These are phyloP conservation scores for Anolis apletophallus DNA, from an alignment of 2,797 vertebrate genomes.

Conservation along the genomic window DNA sequence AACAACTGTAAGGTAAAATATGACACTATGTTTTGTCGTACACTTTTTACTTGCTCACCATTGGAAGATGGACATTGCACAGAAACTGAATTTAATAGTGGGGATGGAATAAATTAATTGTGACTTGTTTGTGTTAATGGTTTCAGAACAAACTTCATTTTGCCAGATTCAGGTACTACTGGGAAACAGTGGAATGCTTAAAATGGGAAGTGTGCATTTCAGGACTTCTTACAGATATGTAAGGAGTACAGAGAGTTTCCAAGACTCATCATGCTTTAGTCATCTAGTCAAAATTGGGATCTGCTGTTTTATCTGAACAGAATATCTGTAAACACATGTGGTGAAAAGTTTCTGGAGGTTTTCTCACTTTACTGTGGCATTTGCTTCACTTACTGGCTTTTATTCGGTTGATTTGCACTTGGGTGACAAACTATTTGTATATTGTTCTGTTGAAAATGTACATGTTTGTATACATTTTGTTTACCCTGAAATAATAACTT, in stretches of 20 bases:
- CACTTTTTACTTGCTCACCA: too few relatives aligned
- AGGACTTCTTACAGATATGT: background rate
- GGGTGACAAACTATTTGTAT: constrained; percentile 11
- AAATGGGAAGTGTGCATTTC: background rate
- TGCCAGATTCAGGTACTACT: background rate
- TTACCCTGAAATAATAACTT: background rate
- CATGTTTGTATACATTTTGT: background rate
- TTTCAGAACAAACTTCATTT: background rate
- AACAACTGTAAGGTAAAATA: too few relatives aligned
- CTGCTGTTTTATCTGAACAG: background rate
- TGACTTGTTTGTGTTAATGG: background rate
- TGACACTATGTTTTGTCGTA: too few relatives aligned
- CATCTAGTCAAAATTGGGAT: background rate
- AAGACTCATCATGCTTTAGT: background rate
- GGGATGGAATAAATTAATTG: background rate
- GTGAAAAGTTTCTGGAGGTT: background rate
- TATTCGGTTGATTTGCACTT: constrained; percentile 21
- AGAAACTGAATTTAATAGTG: too few relatives aligned
- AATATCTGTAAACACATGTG: background rate
- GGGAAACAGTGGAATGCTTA: background rate
- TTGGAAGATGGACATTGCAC: too few relatives aligned
- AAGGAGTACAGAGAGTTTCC: background rate
- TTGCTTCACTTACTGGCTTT: background rate
- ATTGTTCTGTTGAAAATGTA: background rate
- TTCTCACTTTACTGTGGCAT: constrained; percentile 29